Conservation (phyloP, 2,797 vertebrate species). For the Paguma larvata region DNA sequence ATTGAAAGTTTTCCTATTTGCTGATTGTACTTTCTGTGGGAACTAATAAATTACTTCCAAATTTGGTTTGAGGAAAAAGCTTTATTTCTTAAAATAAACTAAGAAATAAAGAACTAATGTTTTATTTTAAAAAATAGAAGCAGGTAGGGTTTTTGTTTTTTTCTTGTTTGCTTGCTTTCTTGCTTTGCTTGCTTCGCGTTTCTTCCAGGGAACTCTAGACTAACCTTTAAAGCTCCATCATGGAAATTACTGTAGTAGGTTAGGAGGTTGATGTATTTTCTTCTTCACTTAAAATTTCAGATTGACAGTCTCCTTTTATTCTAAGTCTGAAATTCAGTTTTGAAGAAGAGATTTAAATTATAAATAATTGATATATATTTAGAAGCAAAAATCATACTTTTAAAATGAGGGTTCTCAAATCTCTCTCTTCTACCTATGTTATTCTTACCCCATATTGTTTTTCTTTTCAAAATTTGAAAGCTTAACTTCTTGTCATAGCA, state of each 20-base stretch:
- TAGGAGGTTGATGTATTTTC: not conserved
- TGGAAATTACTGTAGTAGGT: constrained; percentile 52
- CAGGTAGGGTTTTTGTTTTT: not conserved
- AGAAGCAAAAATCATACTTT: constrained; percentile 27
- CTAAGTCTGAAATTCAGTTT: constrained; percentile 41
- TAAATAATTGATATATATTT: constrained; percentile 45
- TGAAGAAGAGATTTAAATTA: not conserved
- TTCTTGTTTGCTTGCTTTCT: not conserved
- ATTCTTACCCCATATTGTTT: not conserved
- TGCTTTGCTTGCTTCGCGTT: not conserved
- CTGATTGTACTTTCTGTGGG: not conserved
- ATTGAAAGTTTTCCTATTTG: not conserved
- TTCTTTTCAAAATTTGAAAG: constrained; percentile 53
- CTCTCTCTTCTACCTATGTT: not conserved
- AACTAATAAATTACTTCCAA: constrained; percentile 19
- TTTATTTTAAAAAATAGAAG: constrained; percentile 29
- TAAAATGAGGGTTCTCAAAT: constrained; percentile 5
- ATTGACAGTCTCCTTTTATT: not conserved
- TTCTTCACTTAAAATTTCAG: constrained; percentile 33
- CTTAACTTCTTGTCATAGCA: constrained; percentile 57
- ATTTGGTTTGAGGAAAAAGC: constrained; percentile 37
- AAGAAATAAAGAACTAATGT: constrained; percentile 1
- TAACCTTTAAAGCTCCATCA: constrained; percentile 40
- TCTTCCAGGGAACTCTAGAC: not conserved
- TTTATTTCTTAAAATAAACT: not conserved